Percentiles rank a stretch among this genome's conserved stretches.
phyloP scores from a whole-genome alignment of 2,888 invertebrate species.

The Dendrolimus pini region DNA sequence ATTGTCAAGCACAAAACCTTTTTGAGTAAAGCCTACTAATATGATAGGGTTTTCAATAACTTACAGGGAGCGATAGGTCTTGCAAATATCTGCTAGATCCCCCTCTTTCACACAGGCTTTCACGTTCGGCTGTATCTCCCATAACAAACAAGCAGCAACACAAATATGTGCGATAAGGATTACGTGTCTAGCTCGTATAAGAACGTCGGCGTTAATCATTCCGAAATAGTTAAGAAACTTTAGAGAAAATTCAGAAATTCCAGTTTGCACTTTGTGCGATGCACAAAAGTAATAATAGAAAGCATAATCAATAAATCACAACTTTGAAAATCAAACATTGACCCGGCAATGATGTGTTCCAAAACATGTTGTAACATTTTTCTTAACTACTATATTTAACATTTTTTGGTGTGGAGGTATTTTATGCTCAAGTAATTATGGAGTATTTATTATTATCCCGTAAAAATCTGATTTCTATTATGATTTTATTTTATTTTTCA shows the following conservation, averaged over 20 bases:
- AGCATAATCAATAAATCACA: no score
- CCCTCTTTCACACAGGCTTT: slow-evolving; percentile 71
- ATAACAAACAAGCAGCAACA: slow-evolving; percentile 80
- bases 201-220: slow-evolving; percentile 62
- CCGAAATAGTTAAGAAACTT: slow-evolving; percentile 18
- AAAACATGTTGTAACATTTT: not conserved
- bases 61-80: slow-evolving; percentile 77
- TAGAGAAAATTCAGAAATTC: no score
- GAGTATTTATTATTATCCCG: no score
- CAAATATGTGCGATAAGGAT: slow-evolving; percentile 82
- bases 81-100: slow-evolving; percentile 61
- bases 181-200: slow-evolving; percentile 83
- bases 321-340: no score
- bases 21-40: not conserved
- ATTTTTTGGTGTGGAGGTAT: not conserved
- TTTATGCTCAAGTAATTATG: no score
- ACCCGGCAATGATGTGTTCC: not conserved
- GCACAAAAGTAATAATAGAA: no score
- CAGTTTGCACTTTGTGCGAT: no score
- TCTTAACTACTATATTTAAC: not conserved
- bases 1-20: no score
- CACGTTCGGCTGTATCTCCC: slow-evolving; percentile 77
- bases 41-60: slow-evolving; percentile 18
- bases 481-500: no score
- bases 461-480: no score